Conservation (phyloP, 2,113 vertebrate species). For the Ibidorhyncha struthersii region DNA sequence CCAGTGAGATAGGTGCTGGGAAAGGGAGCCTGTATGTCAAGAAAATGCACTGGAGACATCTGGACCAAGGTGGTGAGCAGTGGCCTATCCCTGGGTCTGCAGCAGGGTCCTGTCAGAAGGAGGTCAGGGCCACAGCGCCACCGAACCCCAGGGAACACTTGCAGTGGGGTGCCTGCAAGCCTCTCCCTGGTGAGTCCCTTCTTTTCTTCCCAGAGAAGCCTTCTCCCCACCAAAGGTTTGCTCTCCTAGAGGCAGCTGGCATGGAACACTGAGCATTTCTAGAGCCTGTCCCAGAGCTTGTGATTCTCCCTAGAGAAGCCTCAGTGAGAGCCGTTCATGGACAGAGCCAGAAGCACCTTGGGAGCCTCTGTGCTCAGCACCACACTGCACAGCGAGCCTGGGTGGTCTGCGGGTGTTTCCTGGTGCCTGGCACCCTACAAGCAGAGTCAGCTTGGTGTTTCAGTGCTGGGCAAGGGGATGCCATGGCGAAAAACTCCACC, state of each 20-base stretch:
- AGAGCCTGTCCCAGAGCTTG: neutral
- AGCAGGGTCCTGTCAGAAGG: neutral
- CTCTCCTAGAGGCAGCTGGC: neutral
- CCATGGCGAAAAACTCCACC: neutral
- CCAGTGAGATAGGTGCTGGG: neutral
- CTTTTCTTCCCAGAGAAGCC: neutral
- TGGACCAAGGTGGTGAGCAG: neutral
- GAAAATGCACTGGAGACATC: neutral
- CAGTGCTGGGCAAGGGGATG: neutral
- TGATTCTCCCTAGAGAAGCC: neutral
- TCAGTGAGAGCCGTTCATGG: neutral
- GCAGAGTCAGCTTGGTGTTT: neutral
- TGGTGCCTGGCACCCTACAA: neutral
- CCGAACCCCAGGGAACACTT: neutral
- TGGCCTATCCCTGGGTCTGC: neutral
- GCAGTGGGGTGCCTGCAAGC: neutral
- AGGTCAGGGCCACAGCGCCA: neutral
- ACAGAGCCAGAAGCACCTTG: neutral
- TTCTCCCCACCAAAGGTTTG: neutral
- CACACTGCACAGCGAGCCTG: fast-evolving
- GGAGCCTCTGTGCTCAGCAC: neutral
- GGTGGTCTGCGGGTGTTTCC: neutral
- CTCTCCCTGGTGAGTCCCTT: neutral
- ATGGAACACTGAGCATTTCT: neutral
- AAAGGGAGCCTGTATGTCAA: neutral